Conservation (phyloP, 2,113 vertebrate species). For the Drymodes brunneopygia region DNA sequence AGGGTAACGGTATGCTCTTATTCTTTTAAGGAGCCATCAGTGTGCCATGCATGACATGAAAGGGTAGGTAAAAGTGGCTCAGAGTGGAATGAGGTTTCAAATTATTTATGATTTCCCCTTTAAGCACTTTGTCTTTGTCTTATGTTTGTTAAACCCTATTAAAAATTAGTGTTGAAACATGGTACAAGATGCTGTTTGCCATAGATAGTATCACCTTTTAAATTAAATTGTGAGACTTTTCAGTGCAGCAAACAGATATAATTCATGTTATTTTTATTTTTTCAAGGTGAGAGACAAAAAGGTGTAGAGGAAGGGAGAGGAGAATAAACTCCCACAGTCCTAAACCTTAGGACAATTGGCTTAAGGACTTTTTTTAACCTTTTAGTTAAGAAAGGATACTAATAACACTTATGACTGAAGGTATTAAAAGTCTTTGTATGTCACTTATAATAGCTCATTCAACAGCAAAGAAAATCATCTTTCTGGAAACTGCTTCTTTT, state of each 20-base stretch:
- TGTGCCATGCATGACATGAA: neutral
- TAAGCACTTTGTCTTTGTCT: neutral
- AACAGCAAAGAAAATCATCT: neutral
- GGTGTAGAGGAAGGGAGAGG: neutral
- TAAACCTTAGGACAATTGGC: neutral
- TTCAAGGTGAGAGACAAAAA: neutral
- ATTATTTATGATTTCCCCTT: neutral
- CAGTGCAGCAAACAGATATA: neutral
- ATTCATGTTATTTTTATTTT: neutral
- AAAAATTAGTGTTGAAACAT: neutral
- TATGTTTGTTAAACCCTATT: neutral
- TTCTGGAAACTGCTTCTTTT: neutral
- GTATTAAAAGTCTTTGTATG: neutral
- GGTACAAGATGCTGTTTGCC: neutral
- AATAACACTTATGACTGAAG: neutral
- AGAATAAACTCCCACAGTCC: neutral
- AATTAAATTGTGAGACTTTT: neutral
- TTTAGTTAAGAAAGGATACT: neutral
- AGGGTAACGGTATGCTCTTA: neutral
- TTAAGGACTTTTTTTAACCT: neutral
- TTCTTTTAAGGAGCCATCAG: neutral
- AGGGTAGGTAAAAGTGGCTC: neutral
- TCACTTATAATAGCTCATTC: neutral
- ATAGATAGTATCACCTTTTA: neutral
- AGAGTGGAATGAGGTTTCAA: neutral